Evolutionary conservation across 2,113 vertebrate genomes (phyloP).

Genomic region (Cyrtonyx montezumae): DNA sequence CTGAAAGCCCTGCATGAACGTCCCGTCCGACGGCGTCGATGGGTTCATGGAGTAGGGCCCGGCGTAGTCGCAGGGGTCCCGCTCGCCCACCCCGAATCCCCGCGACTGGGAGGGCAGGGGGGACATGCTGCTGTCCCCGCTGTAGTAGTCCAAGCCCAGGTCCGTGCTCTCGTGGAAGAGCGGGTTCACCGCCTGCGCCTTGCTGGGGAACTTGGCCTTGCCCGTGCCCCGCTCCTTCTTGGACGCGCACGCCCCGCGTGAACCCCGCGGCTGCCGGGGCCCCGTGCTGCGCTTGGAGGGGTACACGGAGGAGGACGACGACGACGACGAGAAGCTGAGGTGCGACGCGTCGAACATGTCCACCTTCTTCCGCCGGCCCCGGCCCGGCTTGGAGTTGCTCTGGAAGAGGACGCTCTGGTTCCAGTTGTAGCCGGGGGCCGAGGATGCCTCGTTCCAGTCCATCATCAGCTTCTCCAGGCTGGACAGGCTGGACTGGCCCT

Average conservation of each 20-base stretch:
- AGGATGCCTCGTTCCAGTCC: conserved; percentile 97
- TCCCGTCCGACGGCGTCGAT: conserved; percentile 95
- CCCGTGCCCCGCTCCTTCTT: conserved; percentile 90
- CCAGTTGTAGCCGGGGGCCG: conserved; percentile 95
- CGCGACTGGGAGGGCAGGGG: conserved; percentile 91
- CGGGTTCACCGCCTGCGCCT: conserved; percentile 81
- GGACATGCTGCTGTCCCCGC: conserved; percentile 96
- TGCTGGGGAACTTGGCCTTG: conserved; percentile 87
- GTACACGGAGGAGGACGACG: conserved; percentile 89
- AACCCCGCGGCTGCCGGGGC: conserved; percentile 88
- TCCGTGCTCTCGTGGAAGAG: conserved; percentile 91
- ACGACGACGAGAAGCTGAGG: conserved; percentile 85
- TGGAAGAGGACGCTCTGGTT: conserved; percentile 98
- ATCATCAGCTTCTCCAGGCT: conserved; percentile 99
- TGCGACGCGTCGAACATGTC: conserved; percentile 88
- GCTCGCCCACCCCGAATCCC: conserved; percentile 85
- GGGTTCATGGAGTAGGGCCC: conserved; percentile 97
- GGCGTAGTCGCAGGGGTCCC: conserved; percentile 93
- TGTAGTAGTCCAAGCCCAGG: conserved; percentile 94
- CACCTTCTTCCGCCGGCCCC: conserved; percentile 93
- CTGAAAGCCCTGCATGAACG: conserved; percentile 91
- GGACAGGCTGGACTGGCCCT: conserved; percentile 94
- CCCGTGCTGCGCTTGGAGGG: conserved; percentile 88
- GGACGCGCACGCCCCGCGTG: conserved; percentile 86
- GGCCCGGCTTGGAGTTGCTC: conserved; percentile 91